Percentiles rank a stretch among this genome's conserved stretches.
These are phyloP conservation scores for Sarcophaga peregrina DNA, from an alignment of 1,140 invertebrate genomes.

Conservation along the genomic window DNA sequence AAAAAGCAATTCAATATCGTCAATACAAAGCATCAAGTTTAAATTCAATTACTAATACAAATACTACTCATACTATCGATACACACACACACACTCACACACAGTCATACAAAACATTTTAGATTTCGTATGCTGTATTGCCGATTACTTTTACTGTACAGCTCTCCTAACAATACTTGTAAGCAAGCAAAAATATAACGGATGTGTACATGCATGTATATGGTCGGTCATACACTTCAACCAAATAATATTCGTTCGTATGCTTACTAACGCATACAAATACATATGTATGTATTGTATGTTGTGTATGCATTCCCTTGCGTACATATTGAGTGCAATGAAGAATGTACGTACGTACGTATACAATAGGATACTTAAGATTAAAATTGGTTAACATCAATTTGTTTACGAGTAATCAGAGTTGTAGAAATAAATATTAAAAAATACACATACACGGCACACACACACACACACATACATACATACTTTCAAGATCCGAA, in stretches of 20 bases:
- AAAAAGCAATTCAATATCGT: conserved; percentile 3
- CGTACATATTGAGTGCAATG: no score
- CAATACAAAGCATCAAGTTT: background rate
- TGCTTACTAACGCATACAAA: background rate
- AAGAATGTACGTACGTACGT: no score
- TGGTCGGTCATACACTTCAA: background rate
- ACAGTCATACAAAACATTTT: no score
- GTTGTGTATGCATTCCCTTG: no score
- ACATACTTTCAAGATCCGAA: no score
- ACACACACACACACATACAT: no score
- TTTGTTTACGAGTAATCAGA: no score
- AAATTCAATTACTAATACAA: conserved; percentile 11
- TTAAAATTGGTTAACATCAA: no score
- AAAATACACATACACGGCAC: no score
- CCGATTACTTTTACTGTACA: background rate
- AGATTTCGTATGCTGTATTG: background rate
- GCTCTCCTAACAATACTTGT: background rate
- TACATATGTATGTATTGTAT: background rate
- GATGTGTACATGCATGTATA: background rate
- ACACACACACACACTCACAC: no score
- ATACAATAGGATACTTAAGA: no score
- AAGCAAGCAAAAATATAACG: background rate
- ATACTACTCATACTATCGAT: background rate
- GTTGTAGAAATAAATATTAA: no score
- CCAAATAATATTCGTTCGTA: background rate